phyloP scores from a whole-genome alignment of 2,888 invertebrate species.

The Volucella zonaria region DNA sequence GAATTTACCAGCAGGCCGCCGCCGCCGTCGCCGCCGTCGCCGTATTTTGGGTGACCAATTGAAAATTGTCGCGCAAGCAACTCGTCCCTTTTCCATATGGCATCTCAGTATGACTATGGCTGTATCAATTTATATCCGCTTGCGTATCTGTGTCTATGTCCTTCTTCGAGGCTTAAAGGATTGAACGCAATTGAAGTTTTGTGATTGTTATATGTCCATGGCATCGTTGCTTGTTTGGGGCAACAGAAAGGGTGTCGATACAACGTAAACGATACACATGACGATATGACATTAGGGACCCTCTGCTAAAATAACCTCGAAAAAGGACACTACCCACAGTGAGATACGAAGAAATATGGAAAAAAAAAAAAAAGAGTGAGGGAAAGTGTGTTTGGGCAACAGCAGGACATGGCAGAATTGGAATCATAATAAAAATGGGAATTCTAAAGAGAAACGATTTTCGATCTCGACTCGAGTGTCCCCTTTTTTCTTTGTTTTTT shows the following conservation, averaged over 20 bases:
- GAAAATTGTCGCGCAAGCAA: constrained; percentile 52
- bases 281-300: constrained; percentile 62
- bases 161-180: constrained; percentile 67
- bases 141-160: background rate
- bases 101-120: background rate
- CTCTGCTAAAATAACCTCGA: constrained; percentile 19
- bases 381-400: constrained; percentile 6
- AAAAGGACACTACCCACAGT: constrained; percentile 4
- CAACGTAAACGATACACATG: constrained; percentile 64
- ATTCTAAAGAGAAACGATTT: constrained; percentile 68
- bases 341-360: background rate
- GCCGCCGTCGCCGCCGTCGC: constrained; percentile 12
- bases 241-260: constrained; percentile 5
- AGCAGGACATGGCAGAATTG: constrained; percentile 26
- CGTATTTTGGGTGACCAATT: constrained; percentile 15
- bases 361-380: no score
- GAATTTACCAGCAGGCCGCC: constrained; percentile 54
- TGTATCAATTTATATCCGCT: background rate
- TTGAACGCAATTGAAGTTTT: constrained; percentile 71
- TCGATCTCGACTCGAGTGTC: constrained; percentile 65
- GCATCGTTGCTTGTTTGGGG: constrained; percentile 44
- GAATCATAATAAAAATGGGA: constrained; percentile 64
- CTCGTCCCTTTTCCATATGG: background rate
- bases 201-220: constrained; percentile 70
- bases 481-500: constrained; percentile 7